Evolutionary conservation across 2,888 invertebrate species (phyloP).

Genomic region (Nemapogon koenigi): DNA sequence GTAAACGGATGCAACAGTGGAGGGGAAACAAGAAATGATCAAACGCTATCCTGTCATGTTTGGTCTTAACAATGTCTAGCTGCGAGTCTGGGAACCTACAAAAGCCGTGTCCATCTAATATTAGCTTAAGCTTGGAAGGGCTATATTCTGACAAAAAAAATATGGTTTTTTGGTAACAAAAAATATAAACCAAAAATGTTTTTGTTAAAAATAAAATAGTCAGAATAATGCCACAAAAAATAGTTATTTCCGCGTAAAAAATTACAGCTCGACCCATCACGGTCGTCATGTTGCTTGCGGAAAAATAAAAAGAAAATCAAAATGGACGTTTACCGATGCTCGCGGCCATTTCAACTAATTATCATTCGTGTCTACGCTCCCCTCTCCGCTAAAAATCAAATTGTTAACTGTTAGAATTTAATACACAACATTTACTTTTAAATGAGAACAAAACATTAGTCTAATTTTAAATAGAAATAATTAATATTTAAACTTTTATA

Average conservation of each 20-base stretch:
- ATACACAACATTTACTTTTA: too few species aligned
- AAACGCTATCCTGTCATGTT: slow-evolving; percentile 5
- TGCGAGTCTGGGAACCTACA: not conserved
- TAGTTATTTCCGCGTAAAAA: slow-evolving; percentile 29
- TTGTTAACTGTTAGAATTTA: slow-evolving; percentile 40
- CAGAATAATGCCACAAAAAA: slow-evolving; percentile 22
- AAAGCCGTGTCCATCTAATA: slow-evolving; percentile 4
- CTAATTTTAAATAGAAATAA: not conserved
- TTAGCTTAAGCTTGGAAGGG: slow-evolving; percentile 7
- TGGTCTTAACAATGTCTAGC: not conserved
- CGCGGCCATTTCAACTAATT: slow-evolving; percentile 35
- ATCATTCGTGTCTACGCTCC: slow-evolving; percentile 52
- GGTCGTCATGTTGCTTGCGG: slow-evolving; percentile 14
- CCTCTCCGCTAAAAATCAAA: slow-evolving; percentile 62
- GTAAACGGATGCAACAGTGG: not conserved
- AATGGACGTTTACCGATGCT: slow-evolving; percentile 46
- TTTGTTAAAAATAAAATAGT: too few species aligned
- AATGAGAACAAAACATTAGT: slow-evolving; percentile 1
- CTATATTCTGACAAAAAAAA: too few species aligned
- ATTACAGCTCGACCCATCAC: slow-evolving; percentile 24
- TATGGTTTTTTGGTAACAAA: too few species aligned
- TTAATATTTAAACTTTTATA: too few species aligned
- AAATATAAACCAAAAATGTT: too few species aligned
- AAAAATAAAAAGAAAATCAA: slow-evolving; percentile 23
- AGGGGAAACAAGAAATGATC: not conserved